Evolutionary conservation across 2,113 vertebrate species (phyloP).

Genomic region (Callopanchax toddi): DNA sequence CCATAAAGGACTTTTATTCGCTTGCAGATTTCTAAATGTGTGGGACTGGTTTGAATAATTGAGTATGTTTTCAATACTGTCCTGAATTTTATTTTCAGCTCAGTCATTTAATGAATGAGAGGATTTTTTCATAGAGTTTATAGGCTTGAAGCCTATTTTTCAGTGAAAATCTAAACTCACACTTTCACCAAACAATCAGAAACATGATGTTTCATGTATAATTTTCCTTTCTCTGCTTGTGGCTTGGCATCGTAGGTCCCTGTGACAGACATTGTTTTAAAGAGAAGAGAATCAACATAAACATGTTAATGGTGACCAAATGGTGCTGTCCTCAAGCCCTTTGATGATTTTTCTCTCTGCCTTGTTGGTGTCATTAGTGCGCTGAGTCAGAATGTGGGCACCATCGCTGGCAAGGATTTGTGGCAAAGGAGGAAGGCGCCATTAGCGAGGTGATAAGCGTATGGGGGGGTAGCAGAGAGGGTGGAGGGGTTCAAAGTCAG

Average conservation of each 20-base stretch:
- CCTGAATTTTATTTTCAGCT: no score
- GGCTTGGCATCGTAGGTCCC: constrained; percentile 29
- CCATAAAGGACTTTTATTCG: not conserved
- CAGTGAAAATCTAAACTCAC: not conserved
- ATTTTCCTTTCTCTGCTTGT: constrained; percentile 42
- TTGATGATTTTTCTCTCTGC: constrained; percentile 35
- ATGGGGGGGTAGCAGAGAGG: not conserved
- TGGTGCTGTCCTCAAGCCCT: constrained; percentile 28
- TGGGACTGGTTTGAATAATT: no score
- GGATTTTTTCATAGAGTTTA: no score
- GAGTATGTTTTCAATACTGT: no score
- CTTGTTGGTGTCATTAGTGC: constrained; percentile 25
- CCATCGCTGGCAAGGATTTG: constrained; percentile 26
- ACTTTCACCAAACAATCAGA: constrained; percentile 29
- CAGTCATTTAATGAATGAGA: no score
- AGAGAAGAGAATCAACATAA: constrained; percentile 43
- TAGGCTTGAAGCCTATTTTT: no score
- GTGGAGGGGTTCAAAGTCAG: constrained; percentile 6
- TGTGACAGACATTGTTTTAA: constrained; percentile 40
- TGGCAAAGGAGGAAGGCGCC: constrained; percentile 25
- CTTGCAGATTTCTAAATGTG: no score
- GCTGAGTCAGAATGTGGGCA: constrained; percentile 24
- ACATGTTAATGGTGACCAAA: constrained; percentile 52
- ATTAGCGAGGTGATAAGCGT: constrained; percentile 33
- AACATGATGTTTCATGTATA: constrained; percentile 34